A percentile compares a stretch with the other conserved stretches of the same genome.
These are phyloP conservation scores for Yasuhikotakia modesta DNA, from an alignment of 2,797 vertebrate genomes.

Conservation along the genomic window DNA sequence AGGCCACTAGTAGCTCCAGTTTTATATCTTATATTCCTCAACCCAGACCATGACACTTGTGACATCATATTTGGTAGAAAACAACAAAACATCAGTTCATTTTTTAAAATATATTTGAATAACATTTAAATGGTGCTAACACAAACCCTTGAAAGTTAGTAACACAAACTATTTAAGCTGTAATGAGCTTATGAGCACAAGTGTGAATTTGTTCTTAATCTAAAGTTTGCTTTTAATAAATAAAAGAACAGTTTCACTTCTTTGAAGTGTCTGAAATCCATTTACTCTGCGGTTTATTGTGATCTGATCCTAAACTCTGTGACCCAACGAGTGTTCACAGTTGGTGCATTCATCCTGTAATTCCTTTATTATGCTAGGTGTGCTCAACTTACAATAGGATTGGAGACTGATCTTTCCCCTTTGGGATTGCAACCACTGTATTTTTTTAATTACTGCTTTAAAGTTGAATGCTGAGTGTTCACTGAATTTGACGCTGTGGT, in stretches of 20 bases:
- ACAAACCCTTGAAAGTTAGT: not conserved
- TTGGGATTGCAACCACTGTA: slow-evolving; percentile 57
- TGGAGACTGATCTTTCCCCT: slow-evolving; percentile 71
- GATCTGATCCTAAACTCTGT: slow-evolving; percentile 54
- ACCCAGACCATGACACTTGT: too few species aligned
- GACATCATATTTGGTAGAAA: too few species aligned
- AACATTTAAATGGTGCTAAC: not conserved
- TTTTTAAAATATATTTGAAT: too few species aligned
- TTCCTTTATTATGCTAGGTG: slow-evolving; percentile 78
- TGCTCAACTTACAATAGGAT: slow-evolving; percentile 73
- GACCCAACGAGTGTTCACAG: slow-evolving; percentile 70
- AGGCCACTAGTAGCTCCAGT: too few species aligned
- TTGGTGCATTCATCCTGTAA: slow-evolving; percentile 73
- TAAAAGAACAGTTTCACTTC: not conserved
- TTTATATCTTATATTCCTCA: too few species aligned
- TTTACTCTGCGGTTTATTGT: not conserved
- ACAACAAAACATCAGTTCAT: too few species aligned
- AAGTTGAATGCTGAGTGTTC: slow-evolving; percentile 68
- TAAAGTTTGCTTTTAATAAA: not conserved
- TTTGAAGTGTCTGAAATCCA: not conserved
- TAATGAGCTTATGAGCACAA: not conserved
- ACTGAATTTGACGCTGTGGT: slow-evolving; percentile 60
- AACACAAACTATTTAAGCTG: not conserved
- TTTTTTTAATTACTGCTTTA: slow-evolving; percentile 76
- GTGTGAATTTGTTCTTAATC: not conserved